Conservation (phyloP, 1,140 invertebrate species). For the Bombus turneri region DNA sequence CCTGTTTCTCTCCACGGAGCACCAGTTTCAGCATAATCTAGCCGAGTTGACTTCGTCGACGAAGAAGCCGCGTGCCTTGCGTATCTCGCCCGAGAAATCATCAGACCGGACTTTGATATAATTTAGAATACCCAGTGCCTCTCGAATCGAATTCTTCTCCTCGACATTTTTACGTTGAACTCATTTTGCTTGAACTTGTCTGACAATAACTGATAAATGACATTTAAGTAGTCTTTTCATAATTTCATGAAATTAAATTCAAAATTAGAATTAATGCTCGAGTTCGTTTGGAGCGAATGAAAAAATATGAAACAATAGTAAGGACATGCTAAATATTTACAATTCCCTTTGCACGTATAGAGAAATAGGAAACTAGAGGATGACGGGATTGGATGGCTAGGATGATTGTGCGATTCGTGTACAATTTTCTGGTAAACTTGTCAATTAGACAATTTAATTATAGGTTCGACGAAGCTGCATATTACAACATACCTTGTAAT, state of each 20-base stretch:
- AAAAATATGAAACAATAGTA: background rate
- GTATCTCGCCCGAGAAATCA: slow-evolving; percentile 50
- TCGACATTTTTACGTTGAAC: background rate
- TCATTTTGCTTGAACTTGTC: background rate
- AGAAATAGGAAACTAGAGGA: background rate
- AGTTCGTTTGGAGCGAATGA: background rate
- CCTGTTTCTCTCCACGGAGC: slow-evolving; percentile 60
- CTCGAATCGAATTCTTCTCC: background rate
- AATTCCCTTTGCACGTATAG: too few relatives aligned
- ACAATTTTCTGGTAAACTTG: background rate
- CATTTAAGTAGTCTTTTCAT: background rate
- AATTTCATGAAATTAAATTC: background rate
- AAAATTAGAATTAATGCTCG: background rate
- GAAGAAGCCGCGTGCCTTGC: slow-evolving; percentile 54
- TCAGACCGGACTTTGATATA: slow-evolving; percentile 12
- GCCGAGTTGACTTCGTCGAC: slow-evolving; percentile 65
- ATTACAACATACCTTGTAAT: background rate
- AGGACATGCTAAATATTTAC: background rate
- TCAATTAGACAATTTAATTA: background rate
- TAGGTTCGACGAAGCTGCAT: too few relatives aligned
- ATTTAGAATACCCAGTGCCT: background rate
- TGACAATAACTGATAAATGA: background rate
- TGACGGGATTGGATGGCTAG: too few relatives aligned
- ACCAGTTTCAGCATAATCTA: slow-evolving; percentile 78
- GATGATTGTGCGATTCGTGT: background rate